Base-by-base conservation (phyloP, 1,140 invertebrate species). In the Plutomurus gul region DNA sequence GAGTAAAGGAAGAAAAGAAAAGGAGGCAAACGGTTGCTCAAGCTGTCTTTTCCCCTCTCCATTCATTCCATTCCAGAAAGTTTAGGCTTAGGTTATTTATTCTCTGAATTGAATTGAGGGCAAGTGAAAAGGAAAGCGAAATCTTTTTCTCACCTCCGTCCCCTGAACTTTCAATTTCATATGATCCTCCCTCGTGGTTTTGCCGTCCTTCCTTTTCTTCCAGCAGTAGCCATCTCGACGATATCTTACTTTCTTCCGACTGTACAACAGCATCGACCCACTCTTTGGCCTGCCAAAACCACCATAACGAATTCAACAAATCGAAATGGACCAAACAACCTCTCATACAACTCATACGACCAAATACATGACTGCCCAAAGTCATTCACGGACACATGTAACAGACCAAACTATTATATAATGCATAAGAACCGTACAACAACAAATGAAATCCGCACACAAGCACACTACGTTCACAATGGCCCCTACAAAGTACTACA, bases 111-210 rank as follows among this genome's bases (percentile, higher is more conserved):
- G 56, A 65, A 65, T 65, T 65, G 56, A 65, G 56, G 27, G 25
- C 40, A 70, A 71, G 25, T 78, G 30, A 65, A 76, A 74, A 33
- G 72, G 43, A 74, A 74, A 46, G 72, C 39, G 43, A 74, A 74
- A 56, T 72, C 70, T 75, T 72, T 22, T 73, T 85, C 88, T 90
- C 84, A 96, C 94, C 91, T 97, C 95, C 77, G 94, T 94, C 82
- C 95, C 95, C 89, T 96, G 95, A 80, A 99, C 96, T 91, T 99
- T 99, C 43, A 99, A 90, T 88, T 99, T 99, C 97, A 99, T 98
- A 87, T 99, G 97, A 91, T 99, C 97, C 88, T 99, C 97, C 82
- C 97, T 88, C 30, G 96, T 99, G 60, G 96, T 98, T 88, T 98
- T 98, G 6, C 96, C 97, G 87, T 99, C 96, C 88, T 98, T 98